Percentiles rank a stretch among this genome's conserved stretches.
Conservation (phyloP, 2,113 vertebrate genomes). For the Rhadina sibilatrix region DNA sequence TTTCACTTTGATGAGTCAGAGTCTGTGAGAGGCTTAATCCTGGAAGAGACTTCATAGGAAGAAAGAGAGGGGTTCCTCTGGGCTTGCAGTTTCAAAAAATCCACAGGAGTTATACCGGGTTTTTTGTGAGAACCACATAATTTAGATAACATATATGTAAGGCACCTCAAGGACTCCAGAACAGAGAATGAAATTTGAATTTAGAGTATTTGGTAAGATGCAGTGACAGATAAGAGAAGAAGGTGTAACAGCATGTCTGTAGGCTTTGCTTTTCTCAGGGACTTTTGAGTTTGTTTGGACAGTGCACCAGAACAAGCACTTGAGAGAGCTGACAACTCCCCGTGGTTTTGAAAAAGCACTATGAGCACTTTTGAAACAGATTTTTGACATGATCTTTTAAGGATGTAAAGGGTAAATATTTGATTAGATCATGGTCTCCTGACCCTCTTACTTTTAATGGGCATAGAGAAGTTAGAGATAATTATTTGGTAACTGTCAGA, state of each 20-base stretch:
- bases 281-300: background rate
- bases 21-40: background rate
- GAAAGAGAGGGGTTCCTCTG: background rate
- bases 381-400: background rate
- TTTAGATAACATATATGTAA: background rate
- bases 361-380: background rate
- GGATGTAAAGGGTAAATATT: background rate
- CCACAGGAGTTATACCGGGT: background rate
- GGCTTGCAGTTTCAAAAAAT: background rate
- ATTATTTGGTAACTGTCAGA: background rate
- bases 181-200: background rate
- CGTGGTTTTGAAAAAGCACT: background rate
- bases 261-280: background rate
- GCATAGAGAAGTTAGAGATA: background rate
- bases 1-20: background rate
- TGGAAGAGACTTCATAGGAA: background rate
- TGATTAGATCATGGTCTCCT: background rate
- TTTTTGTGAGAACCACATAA: background rate
- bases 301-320: background rate
- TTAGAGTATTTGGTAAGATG: background rate
- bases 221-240: background rate
- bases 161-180: background rate
- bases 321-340: background rate
- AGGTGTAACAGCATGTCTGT: background rate
- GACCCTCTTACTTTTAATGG: background rate